Evolutionary conservation across 1,140 invertebrate species (phyloP).

Genomic region (Lepidurus packardi): DNA sequence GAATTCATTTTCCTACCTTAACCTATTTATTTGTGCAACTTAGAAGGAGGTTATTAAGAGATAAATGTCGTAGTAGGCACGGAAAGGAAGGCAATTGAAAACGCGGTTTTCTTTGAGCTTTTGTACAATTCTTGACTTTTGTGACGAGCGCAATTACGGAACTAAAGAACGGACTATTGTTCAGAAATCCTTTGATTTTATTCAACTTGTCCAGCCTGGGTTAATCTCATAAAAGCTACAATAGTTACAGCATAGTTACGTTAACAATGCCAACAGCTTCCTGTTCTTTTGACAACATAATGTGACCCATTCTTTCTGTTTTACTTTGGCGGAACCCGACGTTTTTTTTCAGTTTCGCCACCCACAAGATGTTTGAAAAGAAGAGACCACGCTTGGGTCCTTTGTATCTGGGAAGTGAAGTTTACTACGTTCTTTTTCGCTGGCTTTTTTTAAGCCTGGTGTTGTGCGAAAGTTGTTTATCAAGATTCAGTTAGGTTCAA

Average conservation of each 20-base stretch:
- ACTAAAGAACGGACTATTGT: neutral
- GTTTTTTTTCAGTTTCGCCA: neutral
- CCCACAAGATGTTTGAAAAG: neutral
- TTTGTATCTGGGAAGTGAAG: neutral
- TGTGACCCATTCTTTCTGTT: neutral
- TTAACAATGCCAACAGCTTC: neutral
- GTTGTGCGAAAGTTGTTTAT: no score
- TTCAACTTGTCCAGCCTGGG: neutral
- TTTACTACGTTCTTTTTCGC: neutral
- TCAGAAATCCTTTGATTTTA: neutral
- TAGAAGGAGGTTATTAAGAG: no score
- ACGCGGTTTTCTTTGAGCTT: neutral
- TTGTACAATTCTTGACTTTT: neutral
- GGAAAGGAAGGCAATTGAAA: neutral
- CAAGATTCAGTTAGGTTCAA: no score
- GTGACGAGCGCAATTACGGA: slow-evolving; percentile 1
- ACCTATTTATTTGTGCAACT: no score
- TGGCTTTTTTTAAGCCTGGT: no score
- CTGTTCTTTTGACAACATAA: neutral
- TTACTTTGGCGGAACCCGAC: slow-evolving; percentile 9
- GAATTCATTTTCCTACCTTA: no score
- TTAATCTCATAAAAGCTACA: neutral
- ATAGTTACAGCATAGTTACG: slow-evolving; percentile 4
- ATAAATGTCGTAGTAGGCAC: no score
- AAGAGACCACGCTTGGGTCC: neutral